Base-by-base conservation (phyloP, 2,113 vertebrate genomes). In the Ammospiza caudacuta region DNA sequence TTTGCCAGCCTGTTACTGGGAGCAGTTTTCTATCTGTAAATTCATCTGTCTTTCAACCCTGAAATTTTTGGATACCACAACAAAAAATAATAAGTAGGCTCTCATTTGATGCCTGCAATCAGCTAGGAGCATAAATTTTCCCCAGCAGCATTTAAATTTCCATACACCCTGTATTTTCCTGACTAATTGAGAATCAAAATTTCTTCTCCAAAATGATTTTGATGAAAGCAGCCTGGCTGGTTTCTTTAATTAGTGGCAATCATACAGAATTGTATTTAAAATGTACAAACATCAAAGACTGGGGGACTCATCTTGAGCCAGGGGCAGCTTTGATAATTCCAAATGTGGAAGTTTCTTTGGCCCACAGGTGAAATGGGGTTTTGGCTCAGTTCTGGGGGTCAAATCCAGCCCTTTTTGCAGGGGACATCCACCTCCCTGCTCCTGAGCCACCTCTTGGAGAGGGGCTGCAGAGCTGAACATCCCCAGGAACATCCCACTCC, bases 231-330 rank as follows among this genome's bases (percentile, higher is more conserved):
- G 51, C 27, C 27, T 39, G 67, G 81, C 37, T 69, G 57, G 59
- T 86, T 59, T 67, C 47, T 91, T 93, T 86, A 91, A 88, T 88
- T 85, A 87, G 67, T 46, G 87, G 33, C 43, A 88, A 59, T 85
- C 78, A 25, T 3, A 28, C 15, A 62, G 35, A 35, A 35, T 12
- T 64, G 6, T 12, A 28, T 74, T 76, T 39, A 3, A 63, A 91
- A 74, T 57, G 17, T 57, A 52, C 39, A 31, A 52, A 74, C 14
- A 54, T 10, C 37, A 62, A 58, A 43, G n/a, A 15, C n/a, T 58
- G 47, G 39, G 54, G 74, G 43, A 15, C 28, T 87, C 19, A 2
- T 35, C 28, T 22, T 73, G 54, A 58, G n/a, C 43, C 9, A 3
- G 44, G 15, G 41, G 15, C 8, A 11, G 14, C 19, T 82, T 37